Evolutionary conservation across 2,888 invertebrate species (phyloP).

Genomic region (Scaptomyza parva): DNA sequence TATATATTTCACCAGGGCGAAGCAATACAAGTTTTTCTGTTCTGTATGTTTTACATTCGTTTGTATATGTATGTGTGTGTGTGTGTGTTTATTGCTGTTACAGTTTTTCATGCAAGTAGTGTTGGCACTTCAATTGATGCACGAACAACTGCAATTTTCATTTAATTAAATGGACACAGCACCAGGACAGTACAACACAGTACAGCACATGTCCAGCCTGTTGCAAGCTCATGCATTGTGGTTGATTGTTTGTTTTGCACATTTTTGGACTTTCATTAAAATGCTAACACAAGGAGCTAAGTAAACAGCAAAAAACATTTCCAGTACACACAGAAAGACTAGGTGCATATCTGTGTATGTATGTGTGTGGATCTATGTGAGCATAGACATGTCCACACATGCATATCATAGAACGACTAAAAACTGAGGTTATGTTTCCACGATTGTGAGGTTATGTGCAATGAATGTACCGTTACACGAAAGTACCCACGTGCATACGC

Average conservation of each 20-base stretch:
- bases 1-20: not conserved
- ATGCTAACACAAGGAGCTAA: conserved; percentile 30
- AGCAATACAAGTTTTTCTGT: not conserved
- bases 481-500: too few species aligned
- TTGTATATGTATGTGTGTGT: not conserved
- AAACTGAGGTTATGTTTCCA: conserved; percentile 12
- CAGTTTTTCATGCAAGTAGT: conserved; percentile 5
- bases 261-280: conserved; percentile 51
- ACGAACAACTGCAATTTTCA: conserved; percentile 48
- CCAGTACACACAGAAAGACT: not conserved
- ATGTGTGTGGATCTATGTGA: conserved; percentile 1
- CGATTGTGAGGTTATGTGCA: conserved; percentile 20
- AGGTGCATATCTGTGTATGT: conserved; percentile 15
- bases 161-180: conserved; percentile 62
- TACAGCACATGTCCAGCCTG: too few species aligned
- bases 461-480: too few species aligned
- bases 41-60: not conserved
- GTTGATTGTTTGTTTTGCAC: conserved; percentile 42
- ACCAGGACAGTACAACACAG: not conserved
- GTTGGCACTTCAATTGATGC: conserved; percentile 23
- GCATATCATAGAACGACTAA: conserved; percentile 6
- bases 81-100: not conserved
- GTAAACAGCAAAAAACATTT: conserved; percentile 23
- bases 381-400: conserved; percentile 5
- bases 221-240: not conserved